A percentile compares a stretch with the other conserved stretches of the same genome.
Evolutionary conservation across 1,140 invertebrate species (phyloP).

Genomic region (Asobara japonica): DNA sequence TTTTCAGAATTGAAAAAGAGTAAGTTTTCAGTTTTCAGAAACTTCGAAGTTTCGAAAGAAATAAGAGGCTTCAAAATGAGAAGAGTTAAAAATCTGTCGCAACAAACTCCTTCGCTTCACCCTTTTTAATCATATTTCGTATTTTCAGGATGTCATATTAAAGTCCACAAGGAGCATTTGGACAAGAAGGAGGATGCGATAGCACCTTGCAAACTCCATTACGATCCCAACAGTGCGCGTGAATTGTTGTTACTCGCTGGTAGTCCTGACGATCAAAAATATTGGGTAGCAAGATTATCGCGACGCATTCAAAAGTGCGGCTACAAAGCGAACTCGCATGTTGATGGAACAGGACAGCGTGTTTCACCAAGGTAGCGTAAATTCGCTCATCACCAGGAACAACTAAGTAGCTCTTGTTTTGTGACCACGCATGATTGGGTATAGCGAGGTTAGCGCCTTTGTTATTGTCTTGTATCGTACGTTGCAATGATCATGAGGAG

Average conservation of each 20-base stretch:
- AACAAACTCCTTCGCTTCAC: too few relatives aligned
- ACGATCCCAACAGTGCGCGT: slow-evolving; percentile 91
- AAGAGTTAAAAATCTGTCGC: too few relatives aligned
- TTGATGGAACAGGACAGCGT: slow-evolving; percentile 71
- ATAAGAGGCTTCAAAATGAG: too few relatives aligned
- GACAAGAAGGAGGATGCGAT: slow-evolving; percentile 84
- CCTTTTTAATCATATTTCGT: slow-evolving; percentile 6
- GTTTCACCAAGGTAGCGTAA: slow-evolving; percentile 75
- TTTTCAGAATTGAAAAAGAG: too few relatives aligned
- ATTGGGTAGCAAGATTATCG: slow-evolving; percentile 90
- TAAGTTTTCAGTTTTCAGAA: too few relatives aligned
- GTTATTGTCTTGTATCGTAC: background rate
- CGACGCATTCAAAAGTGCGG: slow-evolving; percentile 95
- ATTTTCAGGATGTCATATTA: slow-evolving; percentile 89
- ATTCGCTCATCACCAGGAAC: slow-evolving; percentile 41
- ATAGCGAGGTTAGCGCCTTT: slow-evolving; percentile 55
- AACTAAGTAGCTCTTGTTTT: slow-evolving; percentile 59
- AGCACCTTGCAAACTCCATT: slow-evolving; percentile 92
- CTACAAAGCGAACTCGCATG: slow-evolving; percentile 84
- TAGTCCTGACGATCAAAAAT: slow-evolving; percentile 87
- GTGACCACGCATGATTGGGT: slow-evolving; percentile 61
- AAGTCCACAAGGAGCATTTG: slow-evolving; percentile 96
- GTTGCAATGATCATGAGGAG: background rate
- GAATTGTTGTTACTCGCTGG: slow-evolving; percentile 89
- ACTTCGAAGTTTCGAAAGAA: too few relatives aligned